A percentile compares a stretch with the other conserved stretches of the same genome.
These are phyloP conservation scores for Acrossocheilus wenchowensis DNA, from an alignment of 2,797 vertebrate species.

Conservation along the genomic window DNA sequence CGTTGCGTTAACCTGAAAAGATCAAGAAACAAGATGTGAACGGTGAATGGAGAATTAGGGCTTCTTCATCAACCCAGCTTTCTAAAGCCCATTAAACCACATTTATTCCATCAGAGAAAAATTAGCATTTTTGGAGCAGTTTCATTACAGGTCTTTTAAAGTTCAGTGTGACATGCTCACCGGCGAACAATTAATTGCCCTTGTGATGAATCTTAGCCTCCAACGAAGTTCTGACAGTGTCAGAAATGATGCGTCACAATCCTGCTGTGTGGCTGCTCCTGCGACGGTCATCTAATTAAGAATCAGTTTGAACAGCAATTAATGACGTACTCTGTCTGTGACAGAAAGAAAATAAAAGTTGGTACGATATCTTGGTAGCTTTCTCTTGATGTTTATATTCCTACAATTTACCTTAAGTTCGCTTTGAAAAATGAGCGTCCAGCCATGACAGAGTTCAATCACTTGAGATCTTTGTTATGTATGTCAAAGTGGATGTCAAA, in stretches of 20 bases:
- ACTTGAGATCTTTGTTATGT: background rate
- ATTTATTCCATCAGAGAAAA: background rate
- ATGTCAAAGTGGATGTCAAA: background rate
- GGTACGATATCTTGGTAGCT: too few relatives aligned
- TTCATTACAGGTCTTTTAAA: background rate
- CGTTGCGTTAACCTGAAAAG: background rate
- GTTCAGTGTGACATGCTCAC: conserved; percentile 33
- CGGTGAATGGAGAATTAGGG: background rate
- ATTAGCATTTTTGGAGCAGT: background rate
- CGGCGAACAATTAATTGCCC: conserved; percentile 22
- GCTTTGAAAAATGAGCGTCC: background rate
- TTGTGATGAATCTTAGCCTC: conserved; percentile 33
- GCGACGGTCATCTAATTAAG: background rate
- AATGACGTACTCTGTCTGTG: background rate
- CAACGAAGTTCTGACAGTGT: conserved; percentile 32
- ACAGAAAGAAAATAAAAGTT: background rate
- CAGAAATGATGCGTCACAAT: conserved; percentile 31
- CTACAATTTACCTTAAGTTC: background rate
- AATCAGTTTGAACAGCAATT: background rate
- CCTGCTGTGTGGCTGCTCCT: conserved; percentile 25
- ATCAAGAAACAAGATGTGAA: background rate
- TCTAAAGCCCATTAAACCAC: background rate
- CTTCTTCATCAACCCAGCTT: background rate
- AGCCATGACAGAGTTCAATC: background rate
- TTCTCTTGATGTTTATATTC: background rate